Evolutionary conservation across 1,140 invertebrate species (phyloP).

Genomic region (Bathynomus jamesi): DNA sequence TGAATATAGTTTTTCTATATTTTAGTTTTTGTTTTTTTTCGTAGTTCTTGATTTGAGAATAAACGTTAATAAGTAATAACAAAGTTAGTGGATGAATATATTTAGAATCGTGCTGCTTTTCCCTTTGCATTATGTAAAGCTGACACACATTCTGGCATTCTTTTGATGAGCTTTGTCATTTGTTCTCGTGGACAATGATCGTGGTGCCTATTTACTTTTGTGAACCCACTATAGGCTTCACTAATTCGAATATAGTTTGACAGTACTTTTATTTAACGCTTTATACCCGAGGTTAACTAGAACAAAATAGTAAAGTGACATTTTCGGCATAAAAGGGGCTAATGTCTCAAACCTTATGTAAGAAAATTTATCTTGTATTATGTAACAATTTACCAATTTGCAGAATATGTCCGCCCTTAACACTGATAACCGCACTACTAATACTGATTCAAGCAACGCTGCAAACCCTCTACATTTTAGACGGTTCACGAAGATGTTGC

Average conservation of each 20-base stretch:
- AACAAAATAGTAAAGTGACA: too few species aligned
- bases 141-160: too few species aligned
- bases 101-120: too few species aligned
- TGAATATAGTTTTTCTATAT: too few species aligned
- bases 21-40: too few species aligned
- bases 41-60: too few species aligned
- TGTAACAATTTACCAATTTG: not conserved
- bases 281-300: too few species aligned
- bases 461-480: slow-evolving; percentile 40
- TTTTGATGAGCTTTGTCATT: too few species aligned
- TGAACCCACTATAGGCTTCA: not conserved
- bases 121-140: too few species aligned
- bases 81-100: too few species aligned
- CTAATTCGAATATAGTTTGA: not conserved
- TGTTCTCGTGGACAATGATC: too few species aligned
- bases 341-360: not conserved
- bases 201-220: not conserved
- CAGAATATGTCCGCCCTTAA: not conserved
- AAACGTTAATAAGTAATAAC: too few species aligned
- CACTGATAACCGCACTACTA: not conserved
- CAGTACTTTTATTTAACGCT: not conserved
- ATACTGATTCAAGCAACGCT: not conserved
- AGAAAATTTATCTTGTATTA: not conserved
- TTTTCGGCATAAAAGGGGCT: not conserved
- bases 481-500: slow-evolving; percentile 46